Conservation (phyloP, 2,113 vertebrate species). For the Brienomyrus brachyistius region DNA sequence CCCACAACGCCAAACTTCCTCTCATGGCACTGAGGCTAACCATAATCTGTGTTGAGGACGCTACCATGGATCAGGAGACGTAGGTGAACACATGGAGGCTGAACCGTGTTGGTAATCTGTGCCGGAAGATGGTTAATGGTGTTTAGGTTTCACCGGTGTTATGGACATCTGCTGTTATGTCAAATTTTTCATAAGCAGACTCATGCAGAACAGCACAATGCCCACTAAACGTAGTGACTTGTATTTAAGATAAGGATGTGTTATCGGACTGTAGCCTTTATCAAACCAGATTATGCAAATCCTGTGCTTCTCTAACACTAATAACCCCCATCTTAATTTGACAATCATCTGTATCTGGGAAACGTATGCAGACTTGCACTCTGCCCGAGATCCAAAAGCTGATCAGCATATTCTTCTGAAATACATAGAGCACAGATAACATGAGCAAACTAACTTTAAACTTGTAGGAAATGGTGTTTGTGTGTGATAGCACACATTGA, state of each 20-base stretch:
- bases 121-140: background rate
- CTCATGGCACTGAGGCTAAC: background rate
- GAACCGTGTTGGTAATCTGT: background rate
- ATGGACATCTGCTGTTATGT: background rate
- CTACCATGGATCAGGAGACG: background rate
- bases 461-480: background rate
- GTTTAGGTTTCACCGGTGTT: background rate
- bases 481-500: background rate
- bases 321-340: conserved; percentile 80
- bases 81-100: background rate
- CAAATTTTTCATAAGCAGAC: background rate
- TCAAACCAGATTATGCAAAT: background rate
- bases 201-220: background rate
- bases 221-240: background rate
- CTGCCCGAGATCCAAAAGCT: conserved; percentile 89
- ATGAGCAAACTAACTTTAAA: background rate
- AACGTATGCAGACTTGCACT: conserved; percentile 76
- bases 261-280: background rate
- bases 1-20: background rate
- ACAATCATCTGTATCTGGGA: conserved; percentile 94
- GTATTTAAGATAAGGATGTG: background rate
- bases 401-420: conserved; percentile 64
- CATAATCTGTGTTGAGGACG: background rate
- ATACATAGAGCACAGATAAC: background rate
- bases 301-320: conserved; percentile 49